phyloP scores from a whole-genome alignment of 2,797 vertebrate species.

The Chrosomus eos region DNA sequence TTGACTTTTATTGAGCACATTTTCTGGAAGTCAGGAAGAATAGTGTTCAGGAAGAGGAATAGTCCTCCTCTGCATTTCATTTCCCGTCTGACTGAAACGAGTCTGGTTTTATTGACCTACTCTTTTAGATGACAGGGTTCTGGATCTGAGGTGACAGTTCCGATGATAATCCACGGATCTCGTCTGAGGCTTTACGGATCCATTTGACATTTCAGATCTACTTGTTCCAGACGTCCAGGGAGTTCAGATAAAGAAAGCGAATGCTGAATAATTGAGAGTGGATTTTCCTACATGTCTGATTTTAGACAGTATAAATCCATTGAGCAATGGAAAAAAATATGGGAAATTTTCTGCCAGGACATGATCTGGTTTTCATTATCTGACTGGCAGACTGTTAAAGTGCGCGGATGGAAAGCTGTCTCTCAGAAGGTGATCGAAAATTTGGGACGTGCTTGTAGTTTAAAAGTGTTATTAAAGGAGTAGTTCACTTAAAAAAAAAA shows the following conservation, averaged over 20 bases:
- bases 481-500: no score
- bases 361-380: no score
- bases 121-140: constrained; percentile 25
- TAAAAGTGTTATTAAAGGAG: no score
- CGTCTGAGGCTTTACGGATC: neutral
- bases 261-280: neutral
- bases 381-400: no score
- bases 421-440: no score
- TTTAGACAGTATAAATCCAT: neutral
- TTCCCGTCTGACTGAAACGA: constrained; percentile 15
- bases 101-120: neutral
- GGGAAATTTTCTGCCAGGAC: no score
- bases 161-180: constrained; percentile 40
- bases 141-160: constrained; percentile 4
- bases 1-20: neutral
- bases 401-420: no score
- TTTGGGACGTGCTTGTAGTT: no score
- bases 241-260: neutral
- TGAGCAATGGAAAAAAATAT: no score
- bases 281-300: neutral
- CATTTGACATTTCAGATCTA: neutral
- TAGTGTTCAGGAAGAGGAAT: neutral
- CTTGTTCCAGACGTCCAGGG: neutral
- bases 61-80: neutral
- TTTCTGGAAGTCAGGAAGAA: neutral